Percentiles rank a stretch among this genome's conserved stretches.
Conservation (phyloP, 1,140 invertebrate species). For the Chrysomallon squamiferum region DNA sequence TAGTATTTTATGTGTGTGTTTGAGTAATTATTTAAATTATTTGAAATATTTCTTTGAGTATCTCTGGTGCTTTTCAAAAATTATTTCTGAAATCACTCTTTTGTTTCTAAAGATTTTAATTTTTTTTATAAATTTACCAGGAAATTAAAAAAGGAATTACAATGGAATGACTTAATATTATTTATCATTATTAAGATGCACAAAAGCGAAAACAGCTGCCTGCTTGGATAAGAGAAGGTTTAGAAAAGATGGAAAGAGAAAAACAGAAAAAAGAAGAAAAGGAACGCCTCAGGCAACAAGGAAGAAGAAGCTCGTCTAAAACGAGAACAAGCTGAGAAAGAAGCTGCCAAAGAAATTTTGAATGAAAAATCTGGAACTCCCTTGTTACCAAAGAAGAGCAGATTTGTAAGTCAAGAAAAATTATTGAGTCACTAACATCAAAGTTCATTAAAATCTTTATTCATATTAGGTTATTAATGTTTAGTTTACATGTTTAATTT, state of each 20-base stretch:
- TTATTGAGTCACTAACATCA: conserved; percentile 2
- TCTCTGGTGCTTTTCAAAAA: too few species aligned
- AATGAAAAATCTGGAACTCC: conserved; percentile 68
- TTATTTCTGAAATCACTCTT: too few species aligned
- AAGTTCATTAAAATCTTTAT: too few species aligned
- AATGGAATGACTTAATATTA: too few species aligned
- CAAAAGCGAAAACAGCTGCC: conserved; percentile 89
- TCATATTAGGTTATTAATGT: too few species aligned
- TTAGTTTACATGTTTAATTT: too few species aligned
- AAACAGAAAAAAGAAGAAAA: conserved; percentile 87
- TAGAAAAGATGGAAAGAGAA: conserved; percentile 97
- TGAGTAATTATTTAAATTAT: too few species aligned
- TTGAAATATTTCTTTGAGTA: too few species aligned
- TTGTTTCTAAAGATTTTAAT: too few species aligned
- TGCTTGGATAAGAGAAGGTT: conserved; percentile 93
- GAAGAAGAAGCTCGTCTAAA: conserved; percentile 32
- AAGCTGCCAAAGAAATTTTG: conserved; percentile 64
- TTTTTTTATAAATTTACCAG: too few species aligned
- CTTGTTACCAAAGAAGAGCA: conserved; percentile 74
- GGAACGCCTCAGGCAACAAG: conserved; percentile 48
- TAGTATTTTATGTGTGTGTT: too few species aligned
- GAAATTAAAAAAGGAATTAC: too few species aligned
- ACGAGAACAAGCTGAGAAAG: conserved; percentile 64
- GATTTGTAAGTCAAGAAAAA: conserved; percentile 76
- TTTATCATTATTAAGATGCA: conserved; percentile 71